These are phyloP conservation scores for Diarsia brunnea DNA, from an alignment of 2,888 invertebrate genomes.

Conservation along the genomic window DNA sequence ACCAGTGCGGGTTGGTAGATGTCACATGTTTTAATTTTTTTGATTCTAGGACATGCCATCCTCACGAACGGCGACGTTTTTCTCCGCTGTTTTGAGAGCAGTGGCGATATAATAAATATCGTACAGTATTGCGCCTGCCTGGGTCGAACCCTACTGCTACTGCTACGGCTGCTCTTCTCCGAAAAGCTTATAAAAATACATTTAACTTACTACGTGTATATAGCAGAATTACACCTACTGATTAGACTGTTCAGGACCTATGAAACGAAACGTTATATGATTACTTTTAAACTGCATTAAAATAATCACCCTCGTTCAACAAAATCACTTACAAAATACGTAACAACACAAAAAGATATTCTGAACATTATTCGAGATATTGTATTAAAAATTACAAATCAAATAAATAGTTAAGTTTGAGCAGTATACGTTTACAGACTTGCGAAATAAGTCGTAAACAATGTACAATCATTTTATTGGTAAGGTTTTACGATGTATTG, in stretches of 20 bases:
- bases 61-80: no score
- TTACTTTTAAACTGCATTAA: neutral
- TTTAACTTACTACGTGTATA: conserved; percentile 86
- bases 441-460: conserved; percentile 60
- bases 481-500: conserved; percentile 59
- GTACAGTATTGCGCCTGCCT: no score
- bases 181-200: neutral
- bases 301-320: neutral
- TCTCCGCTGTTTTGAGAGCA: no score
- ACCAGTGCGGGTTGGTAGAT: no score
- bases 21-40: no score
- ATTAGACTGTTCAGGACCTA: conserved; percentile 74
- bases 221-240: conserved; percentile 71
- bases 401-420: conserved; percentile 41
- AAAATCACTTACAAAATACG: conserved; percentile 57
- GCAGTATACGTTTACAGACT: conserved; percentile 26
- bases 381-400: conserved; percentile 35
- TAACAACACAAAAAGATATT: conserved; percentile 47
- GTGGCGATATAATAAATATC: no score
- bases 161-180: no score
- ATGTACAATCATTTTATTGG: conserved; percentile 43
- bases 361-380: conserved; percentile 63
- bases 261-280: conserved; percentile 27
- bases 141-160: no score
- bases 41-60: no score